A percentile compares a stretch with the other conserved stretches of the same genome.
Evolutionary conservation across 2,113 vertebrate genomes (phyloP).

Genomic region (Microcebus griseorufus): DNA sequence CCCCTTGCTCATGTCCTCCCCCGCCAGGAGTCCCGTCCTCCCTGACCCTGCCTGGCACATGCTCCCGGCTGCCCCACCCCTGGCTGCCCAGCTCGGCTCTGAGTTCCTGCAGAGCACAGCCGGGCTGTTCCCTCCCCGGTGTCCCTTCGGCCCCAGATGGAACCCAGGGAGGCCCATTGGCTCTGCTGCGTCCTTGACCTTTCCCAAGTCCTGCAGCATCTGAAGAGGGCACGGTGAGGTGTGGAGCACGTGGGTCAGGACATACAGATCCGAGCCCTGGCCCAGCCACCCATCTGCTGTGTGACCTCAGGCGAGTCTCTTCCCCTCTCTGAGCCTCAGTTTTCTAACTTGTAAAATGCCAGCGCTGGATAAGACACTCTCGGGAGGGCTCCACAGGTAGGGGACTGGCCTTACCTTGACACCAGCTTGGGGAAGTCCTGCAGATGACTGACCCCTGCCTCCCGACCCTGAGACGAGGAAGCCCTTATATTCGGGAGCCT

Average conservation of each 20-base stretch:
- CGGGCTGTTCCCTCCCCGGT: background rate
- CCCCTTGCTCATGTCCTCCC: background rate
- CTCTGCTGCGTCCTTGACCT: background rate
- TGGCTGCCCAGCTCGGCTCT: background rate
- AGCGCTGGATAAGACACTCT: background rate
- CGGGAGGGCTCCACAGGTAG: background rate
- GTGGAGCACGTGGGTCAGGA: background rate
- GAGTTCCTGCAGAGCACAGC: background rate
- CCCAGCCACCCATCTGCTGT: background rate
- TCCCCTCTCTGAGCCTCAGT: background rate
- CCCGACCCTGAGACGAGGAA: background rate
- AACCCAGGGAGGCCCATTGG: background rate
- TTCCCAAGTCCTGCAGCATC: too few species aligned
- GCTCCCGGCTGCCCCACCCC: background rate
- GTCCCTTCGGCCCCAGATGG: background rate
- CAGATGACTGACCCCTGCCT: background rate
- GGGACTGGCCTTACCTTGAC: conserved; percentile 7
- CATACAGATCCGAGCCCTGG: background rate
- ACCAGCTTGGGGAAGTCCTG: background rate
- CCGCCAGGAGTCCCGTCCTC: background rate
- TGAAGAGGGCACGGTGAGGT: background rate
- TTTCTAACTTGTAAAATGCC: background rate
- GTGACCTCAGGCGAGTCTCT: background rate
- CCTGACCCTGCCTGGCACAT: background rate
- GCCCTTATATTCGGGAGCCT: conserved; percentile 63